Percentiles rank a stretch among this genome's conserved stretches.
phyloP scores from a whole-genome alignment of 1,140 invertebrate species.

The Myzus persicae region DNA sequence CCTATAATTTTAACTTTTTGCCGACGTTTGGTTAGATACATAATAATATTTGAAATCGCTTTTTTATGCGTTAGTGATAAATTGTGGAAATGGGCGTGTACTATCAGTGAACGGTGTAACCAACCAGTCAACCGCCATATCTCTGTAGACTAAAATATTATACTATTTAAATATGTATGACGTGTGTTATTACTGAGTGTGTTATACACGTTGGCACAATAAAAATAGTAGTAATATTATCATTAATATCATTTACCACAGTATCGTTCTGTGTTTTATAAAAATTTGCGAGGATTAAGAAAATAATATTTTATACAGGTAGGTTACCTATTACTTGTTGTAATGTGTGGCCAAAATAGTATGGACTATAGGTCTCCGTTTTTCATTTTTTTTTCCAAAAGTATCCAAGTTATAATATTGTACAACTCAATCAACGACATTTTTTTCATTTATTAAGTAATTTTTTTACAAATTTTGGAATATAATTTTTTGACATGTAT shows the following conservation, averaged over 20 bases:
- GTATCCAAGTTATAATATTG: too few species aligned
- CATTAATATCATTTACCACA: neutral
- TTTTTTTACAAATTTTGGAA: too few species aligned
- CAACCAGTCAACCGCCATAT: conserved; percentile 14
- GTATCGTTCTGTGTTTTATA: neutral
- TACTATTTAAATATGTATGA: neutral
- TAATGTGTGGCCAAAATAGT: too few species aligned
- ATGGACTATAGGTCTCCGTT: too few species aligned
- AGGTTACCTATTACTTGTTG: too few species aligned
- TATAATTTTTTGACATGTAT: too few species aligned
- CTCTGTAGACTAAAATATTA: too few species aligned
- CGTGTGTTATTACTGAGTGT: neutral
- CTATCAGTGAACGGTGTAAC: conserved; percentile 2
- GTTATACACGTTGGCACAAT: neutral
- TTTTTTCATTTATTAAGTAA: too few species aligned
- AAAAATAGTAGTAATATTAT: neutral
- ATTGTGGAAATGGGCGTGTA: conserved; percentile 14
- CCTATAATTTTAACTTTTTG: neutral
- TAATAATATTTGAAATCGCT: neutral
- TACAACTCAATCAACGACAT: too few species aligned
- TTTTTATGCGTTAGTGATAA: neutral
- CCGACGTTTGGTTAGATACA: neutral
- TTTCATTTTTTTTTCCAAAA: too few species aligned
- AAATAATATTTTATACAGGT: neutral
- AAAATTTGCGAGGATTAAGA: neutral